Evolutionary conservation across 2,797 vertebrate species (phyloP), one percentile per base, ranked within the genome.

Genomic region (Chloroceryle amazona): DNA sequence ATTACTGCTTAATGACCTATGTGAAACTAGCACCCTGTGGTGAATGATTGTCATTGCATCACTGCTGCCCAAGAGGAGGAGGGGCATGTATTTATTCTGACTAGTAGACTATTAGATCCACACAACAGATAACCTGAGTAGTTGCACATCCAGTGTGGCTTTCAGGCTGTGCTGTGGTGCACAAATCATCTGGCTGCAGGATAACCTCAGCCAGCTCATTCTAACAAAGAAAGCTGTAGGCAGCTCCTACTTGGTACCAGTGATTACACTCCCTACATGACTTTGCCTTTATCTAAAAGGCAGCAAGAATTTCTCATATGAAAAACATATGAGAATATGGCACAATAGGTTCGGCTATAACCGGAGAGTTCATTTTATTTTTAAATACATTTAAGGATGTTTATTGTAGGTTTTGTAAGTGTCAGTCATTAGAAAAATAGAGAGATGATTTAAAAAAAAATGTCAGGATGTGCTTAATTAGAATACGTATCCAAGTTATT

Each of bases 61-160:
- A 42, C 42, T 42, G 42, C 42, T 86, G 37, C n/a, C 25, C 23
- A 29, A 42, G 28, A 42, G 11, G 14, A 71, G 51, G 13, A 55
- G 31, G 9, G 14, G 18, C 7, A 49, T 21, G 6, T 52, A 46
- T 42, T 46, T 28, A 78, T 72, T 78, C n/a, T 46, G 60, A 60
- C 9, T 17, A 33, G 11, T 7, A 58, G 28, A 79, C 25, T 26
- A 2, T 33, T 52, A 16, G 1, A 71, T 79, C 46, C 52, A 47
- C 39, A 23, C 39, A 60, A 28, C 8, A 47, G 25, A 72, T 23
- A 55, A 73, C 10, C 10, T 46, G 19, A 26, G 28, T 17, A 58
- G 28, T n/a, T 1, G 0, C n/a, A 22, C 1, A 2, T n/a, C n/a
- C 17, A 33, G 37, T 25, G 16, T 10, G 23, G 10, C 13, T 51